A percentile compares a stretch with the other conserved stretches of the same genome.
These are phyloP conservation scores for Clanis bilineata DNA, from an alignment of 2,888 invertebrate genomes.

Conservation along the genomic window DNA sequence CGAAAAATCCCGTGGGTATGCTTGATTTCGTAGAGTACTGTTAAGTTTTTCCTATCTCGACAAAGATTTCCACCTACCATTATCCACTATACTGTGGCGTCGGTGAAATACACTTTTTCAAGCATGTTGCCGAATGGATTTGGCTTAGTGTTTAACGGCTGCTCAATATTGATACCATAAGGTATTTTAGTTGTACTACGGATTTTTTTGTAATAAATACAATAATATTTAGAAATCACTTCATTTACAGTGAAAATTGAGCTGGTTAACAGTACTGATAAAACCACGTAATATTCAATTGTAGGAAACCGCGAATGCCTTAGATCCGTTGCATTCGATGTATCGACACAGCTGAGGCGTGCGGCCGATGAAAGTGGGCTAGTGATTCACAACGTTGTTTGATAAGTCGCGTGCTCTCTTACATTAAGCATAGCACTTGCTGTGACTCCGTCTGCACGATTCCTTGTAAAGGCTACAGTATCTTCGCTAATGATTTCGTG, in stretches of 20 bases:
- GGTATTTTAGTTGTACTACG: too few relatives aligned
- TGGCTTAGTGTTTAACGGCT: too few relatives aligned
- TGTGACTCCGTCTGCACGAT: not conserved
- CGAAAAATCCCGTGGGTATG: too few relatives aligned
- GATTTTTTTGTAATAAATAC: too few relatives aligned
- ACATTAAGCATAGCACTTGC: constrained; percentile 10
- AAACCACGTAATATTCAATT: constrained; percentile 73
- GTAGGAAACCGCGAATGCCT: constrained; percentile 71
- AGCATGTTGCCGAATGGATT: too few relatives aligned
- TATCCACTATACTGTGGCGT: not conserved
- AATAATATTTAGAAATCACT: constrained; percentile 28
- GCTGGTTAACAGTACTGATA: constrained; percentile 37
- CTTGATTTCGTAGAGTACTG: too few relatives aligned
- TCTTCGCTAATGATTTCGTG: not conserved
- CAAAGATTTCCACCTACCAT: too few relatives aligned
- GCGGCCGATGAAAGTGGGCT: constrained; percentile 60
- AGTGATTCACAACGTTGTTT: constrained; percentile 59
- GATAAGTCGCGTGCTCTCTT: constrained; percentile 41
- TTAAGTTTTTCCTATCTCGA: too few relatives aligned
- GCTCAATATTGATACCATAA: too few relatives aligned
- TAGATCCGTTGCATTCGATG: constrained; percentile 72
- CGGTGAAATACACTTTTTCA: not conserved
- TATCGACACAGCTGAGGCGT: constrained; percentile 42
- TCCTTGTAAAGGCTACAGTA: not conserved
- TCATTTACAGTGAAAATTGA: constrained; percentile 31